Conservation (phyloP, 2,797 vertebrate species). For the Melanotaenia maccullochi region DNA sequence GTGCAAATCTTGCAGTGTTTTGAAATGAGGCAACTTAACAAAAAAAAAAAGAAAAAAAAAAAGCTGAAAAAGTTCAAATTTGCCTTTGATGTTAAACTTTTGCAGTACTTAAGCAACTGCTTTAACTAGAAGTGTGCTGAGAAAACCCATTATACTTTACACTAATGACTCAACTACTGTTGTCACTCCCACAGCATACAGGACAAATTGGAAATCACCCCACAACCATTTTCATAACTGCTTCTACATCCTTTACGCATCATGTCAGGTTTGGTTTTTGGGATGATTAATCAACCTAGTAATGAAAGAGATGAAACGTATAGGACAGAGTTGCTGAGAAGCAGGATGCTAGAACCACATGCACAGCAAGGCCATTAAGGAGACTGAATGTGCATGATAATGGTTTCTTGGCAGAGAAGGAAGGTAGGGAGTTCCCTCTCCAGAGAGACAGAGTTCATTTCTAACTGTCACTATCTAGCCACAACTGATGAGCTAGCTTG, state of each 20-base stretch:
- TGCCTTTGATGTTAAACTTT: constrained; percentile 36
- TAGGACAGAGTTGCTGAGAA: not conserved
- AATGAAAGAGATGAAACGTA: constrained; percentile 15
- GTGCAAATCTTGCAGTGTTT: constrained; percentile 22
- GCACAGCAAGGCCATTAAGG: constrained; percentile 64
- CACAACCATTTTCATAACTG: constrained; percentile 22
- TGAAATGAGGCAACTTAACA: constrained; percentile 8
- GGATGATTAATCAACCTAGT: constrained; percentile 30
- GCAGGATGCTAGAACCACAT: constrained; percentile 36
- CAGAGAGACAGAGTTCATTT: constrained; percentile 35
- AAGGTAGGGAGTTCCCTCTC: constrained; percentile 39
- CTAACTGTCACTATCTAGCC: constrained; percentile 33
- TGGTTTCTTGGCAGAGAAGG: constrained; percentile 67
- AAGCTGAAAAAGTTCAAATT: constrained; percentile 19
- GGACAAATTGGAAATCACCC: constrained; percentile 38
- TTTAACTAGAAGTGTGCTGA: constrained; percentile 39
- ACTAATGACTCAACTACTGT: constrained; percentile 32
- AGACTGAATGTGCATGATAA: constrained; percentile 61
- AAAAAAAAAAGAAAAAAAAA: constrained; percentile 4
- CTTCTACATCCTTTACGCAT: constrained; percentile 30
- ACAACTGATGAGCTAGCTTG: constrained; percentile 26
- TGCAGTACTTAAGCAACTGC: constrained; percentile 33
- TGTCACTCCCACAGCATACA: constrained; percentile 26
- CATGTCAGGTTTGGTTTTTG: constrained; percentile 34
- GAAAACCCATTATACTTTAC: constrained; percentile 23